Evolutionary conservation across 2,888 invertebrate genomes (phyloP), one percentile per base, ranked within the genome.

Genomic region (Dryomyza anilis): DNA sequence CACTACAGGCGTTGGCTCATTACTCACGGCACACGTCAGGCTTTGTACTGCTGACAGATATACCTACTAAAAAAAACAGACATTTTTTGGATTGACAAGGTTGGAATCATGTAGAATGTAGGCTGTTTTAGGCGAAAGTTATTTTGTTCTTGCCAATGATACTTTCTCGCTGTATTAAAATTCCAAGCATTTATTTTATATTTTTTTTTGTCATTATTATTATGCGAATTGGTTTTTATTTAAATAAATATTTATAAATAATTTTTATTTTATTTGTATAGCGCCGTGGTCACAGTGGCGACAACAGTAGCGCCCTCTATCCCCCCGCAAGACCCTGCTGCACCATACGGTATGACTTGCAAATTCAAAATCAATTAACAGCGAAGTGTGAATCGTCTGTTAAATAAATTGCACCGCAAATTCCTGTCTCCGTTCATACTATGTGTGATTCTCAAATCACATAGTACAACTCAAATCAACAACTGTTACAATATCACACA

Each of bases 331-430:
- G 3, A 3, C 39, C 39, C 39, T n/a, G 12, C 39, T 7, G 3
- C 39, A 39, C n/a, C 39, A 48, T 21, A n/a, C 21, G 12, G 46
- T 21, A 16, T 19, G 50, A 55, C 36, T 53, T 61, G 61, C 23
- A 43, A 27, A 61, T 29, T 61, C 61, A 36, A 61, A 52, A 61
- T 29, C 61, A 61, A 61, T 61, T 61, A 61, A 52, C 61, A 43
- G 10, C 43, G 27, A 14, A 19, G 61, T 61, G 61, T 39, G 61
- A 61, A 61, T 29, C 27, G 16, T 19, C 21, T 10, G 27, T 61
- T 30, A 59, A 59, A 59, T 48, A 59, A 59, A 59, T 59, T 48
- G 59, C 59, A 59, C 29, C 30, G 48, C 48, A 25, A 46, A 30
- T 45, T 59, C 16, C 30, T 19, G n/a, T 30, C 19, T 59, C 48